These are phyloP conservation scores for Aphelinus certus DNA, from an alignment of 1,140 invertebrate species.

Conservation along the genomic window DNA sequence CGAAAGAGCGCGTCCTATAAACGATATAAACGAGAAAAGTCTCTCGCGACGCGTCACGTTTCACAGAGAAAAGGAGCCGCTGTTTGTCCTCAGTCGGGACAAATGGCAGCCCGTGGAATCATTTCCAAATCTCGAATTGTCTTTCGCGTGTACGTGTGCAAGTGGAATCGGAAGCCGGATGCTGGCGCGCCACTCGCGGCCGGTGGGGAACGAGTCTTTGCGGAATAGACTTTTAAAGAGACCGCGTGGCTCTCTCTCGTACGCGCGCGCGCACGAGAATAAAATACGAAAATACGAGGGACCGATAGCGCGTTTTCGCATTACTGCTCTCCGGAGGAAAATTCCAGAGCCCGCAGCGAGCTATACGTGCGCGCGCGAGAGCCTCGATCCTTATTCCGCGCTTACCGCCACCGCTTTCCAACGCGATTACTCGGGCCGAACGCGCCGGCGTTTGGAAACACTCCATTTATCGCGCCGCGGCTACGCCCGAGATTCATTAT, in stretches of 20 bases:
- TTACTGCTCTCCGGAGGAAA: conserved; percentile 45
- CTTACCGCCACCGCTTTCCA: neutral
- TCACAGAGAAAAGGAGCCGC: no score
- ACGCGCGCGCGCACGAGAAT: conserved; percentile 19
- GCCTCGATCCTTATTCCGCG: conserved; percentile 12
- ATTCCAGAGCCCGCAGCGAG: conserved; percentile 30
- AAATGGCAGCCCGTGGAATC: conserved; percentile 29
- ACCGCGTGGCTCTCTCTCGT: conserved; percentile 4
- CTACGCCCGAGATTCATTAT: conserved; percentile 22
- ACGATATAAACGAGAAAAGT: no score
- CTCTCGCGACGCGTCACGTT: no score
- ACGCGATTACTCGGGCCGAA: conserved; percentile 11
- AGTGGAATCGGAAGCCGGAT: no score
- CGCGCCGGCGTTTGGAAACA: conserved; percentile 6
- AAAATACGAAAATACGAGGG: conserved; percentile 41
- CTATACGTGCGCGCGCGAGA: neutral
- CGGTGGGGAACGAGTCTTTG: no score
- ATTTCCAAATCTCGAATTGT: conserved; percentile 44
- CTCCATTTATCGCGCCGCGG: conserved; percentile 16
- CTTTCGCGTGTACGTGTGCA: no score
- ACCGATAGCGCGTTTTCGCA: conserved; percentile 42
- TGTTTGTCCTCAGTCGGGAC: no score
- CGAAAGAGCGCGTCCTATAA: no score
- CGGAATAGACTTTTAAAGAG: conserved; percentile 17
- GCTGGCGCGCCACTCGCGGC: no score